Evolutionary conservation across 2,113 vertebrate species (phyloP).

Genomic region (Tachysurus fulvidraco): DNA sequence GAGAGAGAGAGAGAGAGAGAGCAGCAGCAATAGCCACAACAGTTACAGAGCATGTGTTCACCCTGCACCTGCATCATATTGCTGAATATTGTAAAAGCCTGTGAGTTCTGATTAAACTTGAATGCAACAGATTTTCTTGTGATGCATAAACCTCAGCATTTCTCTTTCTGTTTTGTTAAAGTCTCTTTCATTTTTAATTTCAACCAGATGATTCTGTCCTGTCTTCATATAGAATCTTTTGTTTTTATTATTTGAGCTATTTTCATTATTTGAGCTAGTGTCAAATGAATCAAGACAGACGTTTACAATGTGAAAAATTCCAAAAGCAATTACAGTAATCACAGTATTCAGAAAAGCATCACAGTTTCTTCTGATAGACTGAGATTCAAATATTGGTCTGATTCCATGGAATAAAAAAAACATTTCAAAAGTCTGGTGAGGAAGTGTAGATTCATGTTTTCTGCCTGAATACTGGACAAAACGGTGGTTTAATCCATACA

Average conservation of each 20-base stretch:
- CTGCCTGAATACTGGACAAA: background rate
- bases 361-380: background rate
- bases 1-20: background rate
- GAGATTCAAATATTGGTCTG: background rate
- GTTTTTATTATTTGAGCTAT: background rate
- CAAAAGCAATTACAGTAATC: background rate
- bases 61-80: conserved; percentile 9
- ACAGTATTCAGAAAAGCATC: background rate
- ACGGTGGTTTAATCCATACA: background rate
- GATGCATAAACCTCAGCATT: background rate
- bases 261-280: background rate
- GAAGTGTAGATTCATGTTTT: background rate
- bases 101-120: conserved; percentile 20
- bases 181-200: background rate
- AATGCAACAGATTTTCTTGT: conserved; percentile 14
- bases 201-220: background rate
- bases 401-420: background rate
- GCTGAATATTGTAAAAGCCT: background rate
- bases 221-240: background rate
- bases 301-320: background rate
- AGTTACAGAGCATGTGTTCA: background rate
- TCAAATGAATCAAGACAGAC: background rate
- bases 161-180: background rate
- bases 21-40: background rate
- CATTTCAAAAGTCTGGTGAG: background rate